phyloP scores from a whole-genome alignment of 2,888 invertebrate species.

The Mellilla xanthometata region DNA sequence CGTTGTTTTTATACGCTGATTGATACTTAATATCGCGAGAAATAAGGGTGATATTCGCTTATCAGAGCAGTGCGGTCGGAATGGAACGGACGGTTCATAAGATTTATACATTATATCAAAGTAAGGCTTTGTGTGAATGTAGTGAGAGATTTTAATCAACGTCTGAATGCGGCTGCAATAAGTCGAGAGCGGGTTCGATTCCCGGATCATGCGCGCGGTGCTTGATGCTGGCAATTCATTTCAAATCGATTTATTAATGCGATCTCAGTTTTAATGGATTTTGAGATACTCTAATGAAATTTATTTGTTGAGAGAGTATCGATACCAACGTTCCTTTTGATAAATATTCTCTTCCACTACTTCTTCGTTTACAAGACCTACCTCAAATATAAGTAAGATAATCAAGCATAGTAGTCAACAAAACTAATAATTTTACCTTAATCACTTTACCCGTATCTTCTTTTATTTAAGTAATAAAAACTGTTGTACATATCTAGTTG shows the following conservation, averaged over 20 bases:
- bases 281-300: constrained; percentile 2
- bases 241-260: constrained; percentile 52
- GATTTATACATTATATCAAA: constrained; percentile 80
- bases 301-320: no score
- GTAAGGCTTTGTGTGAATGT: constrained; percentile 76
- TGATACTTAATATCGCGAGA: constrained; percentile 38
- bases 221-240: constrained; percentile 49
- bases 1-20: constrained; percentile 38
- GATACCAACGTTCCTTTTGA: background rate
- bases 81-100: constrained; percentile 66
- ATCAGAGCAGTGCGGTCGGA: constrained; percentile 44
- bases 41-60: constrained; percentile 44
- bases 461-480: no score
- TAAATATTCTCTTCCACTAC: no score
- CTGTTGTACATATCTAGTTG: no score
- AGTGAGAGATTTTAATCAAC: constrained; percentile 80
- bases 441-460: no score
- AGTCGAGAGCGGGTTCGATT: constrained; percentile 43
- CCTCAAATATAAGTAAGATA: no score
- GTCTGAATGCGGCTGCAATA: constrained; percentile 47
- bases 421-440: no score
- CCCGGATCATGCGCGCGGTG: constrained; percentile 49
- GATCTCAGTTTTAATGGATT: constrained; percentile 13
- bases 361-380: no score
- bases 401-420: no score